These are phyloP conservation scores for Drosophila prosaltans DNA, from an alignment of 1,140 invertebrate genomes.

Conservation along the genomic window DNA sequence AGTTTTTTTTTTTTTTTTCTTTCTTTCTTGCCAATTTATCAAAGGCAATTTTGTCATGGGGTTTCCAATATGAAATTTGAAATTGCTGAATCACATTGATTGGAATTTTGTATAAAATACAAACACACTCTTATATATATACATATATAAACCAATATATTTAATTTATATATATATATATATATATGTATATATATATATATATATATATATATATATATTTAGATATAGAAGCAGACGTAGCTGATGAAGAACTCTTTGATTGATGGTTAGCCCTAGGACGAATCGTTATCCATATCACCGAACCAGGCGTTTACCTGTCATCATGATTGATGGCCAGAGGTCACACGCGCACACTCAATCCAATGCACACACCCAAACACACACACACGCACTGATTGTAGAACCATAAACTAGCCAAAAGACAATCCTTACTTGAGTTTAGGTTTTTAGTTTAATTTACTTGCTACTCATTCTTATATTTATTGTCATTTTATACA, in stretches of 20 bases:
- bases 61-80: constrained; percentile 56
- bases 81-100: constrained; percentile 62
- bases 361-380: constrained; percentile 25
- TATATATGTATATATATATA: too few relatives aligned
- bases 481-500: neutral
- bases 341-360: constrained; percentile 49
- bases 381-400: constrained; percentile 46
- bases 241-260: constrained; percentile 33
- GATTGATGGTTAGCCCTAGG: constrained; percentile 58
- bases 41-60: constrained; percentile 57
- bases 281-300: constrained; percentile 37
- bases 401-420: constrained; percentile 54
- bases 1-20: neutral
- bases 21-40: constrained; percentile 26
- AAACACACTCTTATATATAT: neutral
- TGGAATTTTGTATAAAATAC: constrained; percentile 52
- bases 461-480: constrained; percentile 16
- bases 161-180: neutral
- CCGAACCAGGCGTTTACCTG: constrained; percentile 54
- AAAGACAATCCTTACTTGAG: constrained; percentile 35
- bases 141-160: constrained; percentile 12
- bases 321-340: constrained; percentile 65
- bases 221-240: neutral
- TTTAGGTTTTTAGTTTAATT: constrained; percentile 44
- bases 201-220: neutral